Conservation (phyloP, 1,140 invertebrate species). For the Bombus sibiricus region DNA sequence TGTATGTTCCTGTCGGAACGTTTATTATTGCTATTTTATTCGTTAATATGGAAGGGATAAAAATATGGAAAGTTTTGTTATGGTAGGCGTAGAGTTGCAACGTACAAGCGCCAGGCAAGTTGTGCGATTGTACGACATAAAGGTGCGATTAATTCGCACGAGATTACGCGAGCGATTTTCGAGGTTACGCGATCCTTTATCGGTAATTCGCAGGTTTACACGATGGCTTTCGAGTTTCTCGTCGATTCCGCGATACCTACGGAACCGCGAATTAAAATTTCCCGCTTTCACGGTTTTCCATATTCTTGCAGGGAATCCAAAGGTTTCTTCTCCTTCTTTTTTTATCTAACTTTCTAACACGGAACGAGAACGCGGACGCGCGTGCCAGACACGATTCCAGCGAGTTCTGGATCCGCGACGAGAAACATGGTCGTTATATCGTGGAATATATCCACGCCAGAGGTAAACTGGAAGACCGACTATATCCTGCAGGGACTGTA, state of each 20-base stretch:
- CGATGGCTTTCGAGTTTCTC: background rate
- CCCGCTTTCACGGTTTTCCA: background rate
- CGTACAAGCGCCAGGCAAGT: too few species aligned
- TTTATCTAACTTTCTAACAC: too few species aligned
- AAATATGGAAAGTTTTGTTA: too few species aligned
- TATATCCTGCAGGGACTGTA: conserved; percentile 54
- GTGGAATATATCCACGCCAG: conserved; percentile 51
- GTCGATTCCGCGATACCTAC: background rate
- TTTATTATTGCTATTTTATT: too few species aligned
- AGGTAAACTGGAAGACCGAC: conserved; percentile 54
- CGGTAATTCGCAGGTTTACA: too few species aligned
- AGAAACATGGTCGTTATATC: conserved; percentile 54
- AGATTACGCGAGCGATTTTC: too few species aligned
- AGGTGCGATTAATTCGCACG: too few species aligned
- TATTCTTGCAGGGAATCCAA: background rate
- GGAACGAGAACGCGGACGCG: background rate
- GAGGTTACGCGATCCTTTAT: too few species aligned
- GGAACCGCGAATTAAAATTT: too few species aligned
- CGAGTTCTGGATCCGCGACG: conserved; percentile 27
- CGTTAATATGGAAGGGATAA: too few species aligned
- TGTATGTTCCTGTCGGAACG: too few species aligned
- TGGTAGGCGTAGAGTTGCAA: too few species aligned
- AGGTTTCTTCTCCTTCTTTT: background rate
- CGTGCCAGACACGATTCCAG: conserved; percentile 30
- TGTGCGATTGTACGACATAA: accelerated